Conservation (phyloP, 2,113 vertebrate genomes). For the Mormyrus lacerda region DNA sequence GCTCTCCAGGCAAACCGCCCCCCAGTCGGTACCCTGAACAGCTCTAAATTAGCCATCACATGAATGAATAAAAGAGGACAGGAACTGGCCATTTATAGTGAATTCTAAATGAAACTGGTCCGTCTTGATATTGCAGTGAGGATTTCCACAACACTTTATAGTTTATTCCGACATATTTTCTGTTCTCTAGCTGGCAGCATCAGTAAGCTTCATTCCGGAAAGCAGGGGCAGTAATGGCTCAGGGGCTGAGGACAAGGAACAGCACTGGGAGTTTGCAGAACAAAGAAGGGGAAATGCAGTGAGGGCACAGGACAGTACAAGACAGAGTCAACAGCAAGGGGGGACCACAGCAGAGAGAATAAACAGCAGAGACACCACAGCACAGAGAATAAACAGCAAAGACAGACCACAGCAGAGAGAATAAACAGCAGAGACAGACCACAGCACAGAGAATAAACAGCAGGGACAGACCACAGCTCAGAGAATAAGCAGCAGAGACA, state of each 20-base stretch:
- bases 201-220: background rate
- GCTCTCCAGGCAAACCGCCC: background rate
- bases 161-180: background rate
- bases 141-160: background rate
- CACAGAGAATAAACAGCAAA: background rate
- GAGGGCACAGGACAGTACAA: conserved; percentile 6
- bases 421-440: background rate
- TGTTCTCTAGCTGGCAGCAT: background rate
- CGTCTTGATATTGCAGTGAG: background rate
- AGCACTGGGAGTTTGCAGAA: background rate
- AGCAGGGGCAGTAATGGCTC: background rate
- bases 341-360: background rate
- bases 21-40: background rate
- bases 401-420: background rate
- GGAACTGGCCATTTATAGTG: background rate
- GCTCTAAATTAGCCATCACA: background rate
- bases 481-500: background rate
- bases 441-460: no score
- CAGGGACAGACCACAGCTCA: background rate
- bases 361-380: background rate
- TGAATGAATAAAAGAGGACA: background rate
- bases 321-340: background rate
- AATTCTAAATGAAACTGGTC: background rate
- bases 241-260: background rate
- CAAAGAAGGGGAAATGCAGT: background rate